phyloP scores from a whole-genome alignment of 2,113 vertebrate genomes.

The Takifugu flavidus region DNA sequence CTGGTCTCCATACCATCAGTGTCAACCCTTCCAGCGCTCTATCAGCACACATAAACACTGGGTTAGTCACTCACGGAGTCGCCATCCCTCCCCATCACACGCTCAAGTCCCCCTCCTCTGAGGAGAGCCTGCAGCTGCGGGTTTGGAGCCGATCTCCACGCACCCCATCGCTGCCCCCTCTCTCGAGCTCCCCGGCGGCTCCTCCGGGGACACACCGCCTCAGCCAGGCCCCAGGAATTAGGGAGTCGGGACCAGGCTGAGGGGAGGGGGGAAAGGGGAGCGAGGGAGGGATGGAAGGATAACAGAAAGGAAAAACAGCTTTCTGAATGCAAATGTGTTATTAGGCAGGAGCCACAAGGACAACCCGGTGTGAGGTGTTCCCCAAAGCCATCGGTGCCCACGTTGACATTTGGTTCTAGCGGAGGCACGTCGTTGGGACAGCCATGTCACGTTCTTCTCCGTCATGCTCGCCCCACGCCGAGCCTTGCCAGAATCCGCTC shows the following conservation, averaged over 20 bases:
- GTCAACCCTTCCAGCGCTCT: slow-evolving; percentile 62
- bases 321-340: slow-evolving; percentile 39
- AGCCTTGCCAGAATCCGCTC: neutral
- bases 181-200: slow-evolving; percentile 73
- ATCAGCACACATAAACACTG: slow-evolving; percentile 61
- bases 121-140: slow-evolving; percentile 69
- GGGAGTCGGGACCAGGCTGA: slow-evolving; percentile 76
- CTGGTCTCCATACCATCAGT: slow-evolving; percentile 74
- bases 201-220: slow-evolving; percentile 72
- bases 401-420: slow-evolving; percentile 21
- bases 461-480: neutral
- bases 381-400: slow-evolving; percentile 5
- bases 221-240: slow-evolving; percentile 75
- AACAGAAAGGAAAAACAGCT: slow-evolving; percentile 61
- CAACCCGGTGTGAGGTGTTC: slow-evolving; percentile 25
- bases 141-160: slow-evolving; percentile 69
- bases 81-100: slow-evolving; percentile 37
- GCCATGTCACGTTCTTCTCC: no score
- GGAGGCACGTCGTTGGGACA: neutral
- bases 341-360: slow-evolving; percentile 49
- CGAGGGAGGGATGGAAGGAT: slow-evolving; percentile 54
- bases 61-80: slow-evolving; percentile 40
- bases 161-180: slow-evolving; percentile 72
- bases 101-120: slow-evolving; percentile 51
- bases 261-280: slow-evolving; percentile 62